Evolutionary conservation across 2,113 vertebrate genomes (phyloP), one percentile per base, ranked within the genome.

Genomic region (Notothenia rossii): DNA sequence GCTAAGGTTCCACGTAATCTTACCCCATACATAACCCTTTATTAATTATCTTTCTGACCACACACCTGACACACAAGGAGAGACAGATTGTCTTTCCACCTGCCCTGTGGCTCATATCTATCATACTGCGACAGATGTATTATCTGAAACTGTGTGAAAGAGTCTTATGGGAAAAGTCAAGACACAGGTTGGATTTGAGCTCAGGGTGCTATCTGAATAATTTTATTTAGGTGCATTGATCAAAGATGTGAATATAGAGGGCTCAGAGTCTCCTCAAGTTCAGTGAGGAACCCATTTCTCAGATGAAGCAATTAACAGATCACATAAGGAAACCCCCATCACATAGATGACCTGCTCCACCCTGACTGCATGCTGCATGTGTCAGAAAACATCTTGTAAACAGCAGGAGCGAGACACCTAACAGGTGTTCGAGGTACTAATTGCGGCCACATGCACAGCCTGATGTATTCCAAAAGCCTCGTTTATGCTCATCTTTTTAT

Each of bases 201-300:
- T 76, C 63, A 61, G 76, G 88, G 82, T 60, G 40, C 64, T 75
- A 78, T 86, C 80, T 79, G 68, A 77, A 29, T 89, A 88, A 90
- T 74, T 82, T 62, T 79, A 60, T 90, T 86, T 86, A 81, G 79
- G 82, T 74, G 65, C 79, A 77, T 78, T 88, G 82, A 92, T 86
- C 84, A 75, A 82, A 90, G 78, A 48, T 9, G 1, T 22, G 43
- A 55, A 60, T 75, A 83, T 71, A 48, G 62, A 33, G 36, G 14
- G 62, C 55, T 50, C 84, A 73, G 59, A 70, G 71, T 88, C 48
- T 55, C 72, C 67, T 64, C 17, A 51, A 83, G 82, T 63, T n/a
- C 46, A n/a, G 11, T 51, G 29, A 75, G 43, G 62, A 36, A 85
- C 58, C 55, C 65, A 43, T 29, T 25, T 60, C 40, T 76, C n/a